phyloP scores from a whole-genome alignment of 1,140 invertebrate genomes.

The Euglossa dilemma region DNA sequence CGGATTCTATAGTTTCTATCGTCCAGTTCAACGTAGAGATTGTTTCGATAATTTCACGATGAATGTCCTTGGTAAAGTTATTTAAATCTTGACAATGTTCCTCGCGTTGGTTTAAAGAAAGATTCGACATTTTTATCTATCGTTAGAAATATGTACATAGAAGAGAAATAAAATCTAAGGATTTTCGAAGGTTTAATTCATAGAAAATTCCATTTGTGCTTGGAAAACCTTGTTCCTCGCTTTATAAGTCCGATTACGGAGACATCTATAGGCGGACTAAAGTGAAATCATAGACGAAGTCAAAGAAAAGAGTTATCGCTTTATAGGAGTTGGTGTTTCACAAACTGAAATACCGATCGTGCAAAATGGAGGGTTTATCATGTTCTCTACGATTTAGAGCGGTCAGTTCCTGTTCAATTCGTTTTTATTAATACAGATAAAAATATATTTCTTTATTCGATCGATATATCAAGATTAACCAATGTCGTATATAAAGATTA shows the following conservation, averaged over 20 bases:
- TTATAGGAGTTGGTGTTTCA: not conserved
- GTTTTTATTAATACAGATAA: too few relatives aligned
- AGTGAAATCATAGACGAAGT: not conserved
- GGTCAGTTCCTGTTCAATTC: too few relatives aligned
- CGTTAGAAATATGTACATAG: not conserved
- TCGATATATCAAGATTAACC: too few relatives aligned
- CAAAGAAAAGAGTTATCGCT: not conserved
- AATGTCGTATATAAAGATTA: too few relatives aligned
- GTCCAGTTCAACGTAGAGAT: constrained; percentile 61
- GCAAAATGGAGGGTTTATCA: not conserved
- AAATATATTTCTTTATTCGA: too few relatives aligned
- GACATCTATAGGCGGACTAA: not conserved
- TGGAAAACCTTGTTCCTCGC: not conserved
- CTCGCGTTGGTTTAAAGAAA: constrained; percentile 40
- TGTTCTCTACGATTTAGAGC: too few relatives aligned
- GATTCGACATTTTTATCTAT: constrained; percentile 32
- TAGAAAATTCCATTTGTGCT: not conserved
- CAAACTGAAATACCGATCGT: not conserved
- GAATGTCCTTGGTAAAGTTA: constrained; percentile 54
- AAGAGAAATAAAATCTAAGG: not conserved
- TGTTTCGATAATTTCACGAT: constrained; percentile 55
- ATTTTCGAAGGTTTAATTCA: not conserved
- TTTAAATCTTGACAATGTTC: constrained; percentile 55
- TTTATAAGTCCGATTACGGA: not conserved
- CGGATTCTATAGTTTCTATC: constrained; percentile 48